These are phyloP conservation scores for Teinopalpus imperialis DNA, from an alignment of 2,888 invertebrate species.

Conservation along the genomic window DNA sequence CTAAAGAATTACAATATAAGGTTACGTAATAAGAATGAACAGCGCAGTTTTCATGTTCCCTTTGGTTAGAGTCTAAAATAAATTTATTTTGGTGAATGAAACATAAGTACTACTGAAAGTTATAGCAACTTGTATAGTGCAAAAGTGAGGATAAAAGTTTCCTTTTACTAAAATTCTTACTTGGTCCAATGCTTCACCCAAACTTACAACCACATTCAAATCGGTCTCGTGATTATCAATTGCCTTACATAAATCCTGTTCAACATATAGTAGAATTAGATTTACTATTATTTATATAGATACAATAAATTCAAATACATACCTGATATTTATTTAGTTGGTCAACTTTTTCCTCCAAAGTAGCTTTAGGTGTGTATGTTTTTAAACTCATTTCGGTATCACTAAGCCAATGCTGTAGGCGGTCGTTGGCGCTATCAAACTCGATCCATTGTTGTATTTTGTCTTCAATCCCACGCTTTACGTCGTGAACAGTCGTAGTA, in stretches of 20 bases:
- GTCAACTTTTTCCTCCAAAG: slow-evolving; percentile 94
- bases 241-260: slow-evolving; percentile 89
- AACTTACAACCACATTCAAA: slow-evolving; percentile 86
- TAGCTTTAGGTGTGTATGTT: slow-evolving; percentile 91
- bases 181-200: slow-evolving; percentile 92
- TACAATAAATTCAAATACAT: slow-evolving; percentile 38
- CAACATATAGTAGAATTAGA: slow-evolving; percentile 55
- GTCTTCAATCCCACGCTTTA: slow-evolving; percentile 90
- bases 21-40: slow-evolving; percentile 7
- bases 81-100: slow-evolving; percentile 51
- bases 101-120: slow-evolving; percentile 76
- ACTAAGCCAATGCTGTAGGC: slow-evolving; percentile 90
- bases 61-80: slow-evolving; percentile 29
- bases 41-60: slow-evolving; percentile 10
- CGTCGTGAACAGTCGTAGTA: slow-evolving; percentile 87
- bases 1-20: slow-evolving; percentile 25
- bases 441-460: slow-evolving; percentile 95
- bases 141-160: slow-evolving; percentile 29
- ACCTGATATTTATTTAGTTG: slow-evolving; percentile 96
- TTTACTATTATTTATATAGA: slow-evolving; percentile 6
- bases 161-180: slow-evolving; percentile 81
- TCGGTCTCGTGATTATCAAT: slow-evolving; percentile 87
- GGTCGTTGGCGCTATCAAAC: slow-evolving; percentile 92
- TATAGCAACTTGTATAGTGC: slow-evolving; percentile 69
- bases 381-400: slow-evolving; percentile 93